A percentile compares a stretch with the other conserved stretches of the same genome.
phyloP scores from a whole-genome alignment of 2,113 vertebrate genomes.

The Entosphenus tridentatus region DNA sequence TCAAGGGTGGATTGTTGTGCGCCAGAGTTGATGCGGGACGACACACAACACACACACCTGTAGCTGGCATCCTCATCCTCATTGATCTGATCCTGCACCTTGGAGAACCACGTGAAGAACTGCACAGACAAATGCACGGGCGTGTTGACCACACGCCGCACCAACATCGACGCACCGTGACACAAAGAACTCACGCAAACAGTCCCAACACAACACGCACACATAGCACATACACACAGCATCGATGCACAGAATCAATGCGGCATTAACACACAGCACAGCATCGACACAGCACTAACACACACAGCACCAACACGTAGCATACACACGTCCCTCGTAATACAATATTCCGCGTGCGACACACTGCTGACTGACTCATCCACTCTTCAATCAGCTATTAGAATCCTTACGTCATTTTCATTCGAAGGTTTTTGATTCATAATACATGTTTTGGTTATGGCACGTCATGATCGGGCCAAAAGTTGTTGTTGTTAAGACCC shows the following conservation, averaged over 20 bases:
- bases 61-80: constrained; percentile 68
- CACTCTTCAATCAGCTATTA: no score
- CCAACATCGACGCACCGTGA: not conserved
- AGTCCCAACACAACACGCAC: not conserved
- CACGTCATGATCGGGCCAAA: no score
- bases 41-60: constrained; percentile 26
- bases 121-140: constrained; percentile 19
- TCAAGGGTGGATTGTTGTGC: not conserved
- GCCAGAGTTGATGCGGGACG: not conserved
- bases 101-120: constrained; percentile 95
- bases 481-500: no score
- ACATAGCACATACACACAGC: not conserved
- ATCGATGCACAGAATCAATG: not conserved
- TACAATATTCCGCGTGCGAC: no score
- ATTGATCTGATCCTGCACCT: constrained; percentile 67
- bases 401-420: no score
- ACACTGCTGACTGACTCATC: no score
- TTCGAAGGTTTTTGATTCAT: no score
- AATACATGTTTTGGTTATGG: no score
- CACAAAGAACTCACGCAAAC: not conserved
- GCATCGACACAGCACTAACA: not conserved
- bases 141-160: not conserved
- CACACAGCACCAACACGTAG: no score
- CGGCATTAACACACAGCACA: not conserved
- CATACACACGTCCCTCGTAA: no score